phyloP scores from a whole-genome alignment of 2,888 invertebrate species.

The Muschampia plurimacula region DNA sequence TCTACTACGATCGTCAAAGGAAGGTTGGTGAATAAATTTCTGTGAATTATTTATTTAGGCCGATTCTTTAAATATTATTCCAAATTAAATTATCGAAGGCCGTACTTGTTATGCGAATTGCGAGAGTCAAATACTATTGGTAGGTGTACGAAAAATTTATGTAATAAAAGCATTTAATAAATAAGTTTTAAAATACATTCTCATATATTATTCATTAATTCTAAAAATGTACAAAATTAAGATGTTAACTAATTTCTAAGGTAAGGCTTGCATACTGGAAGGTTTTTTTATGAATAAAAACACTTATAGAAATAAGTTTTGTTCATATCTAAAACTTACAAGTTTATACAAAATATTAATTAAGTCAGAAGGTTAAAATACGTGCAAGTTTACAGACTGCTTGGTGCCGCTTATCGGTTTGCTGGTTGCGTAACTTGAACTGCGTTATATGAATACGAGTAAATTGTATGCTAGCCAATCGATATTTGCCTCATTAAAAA shows the following conservation, averaged over 20 bases:
- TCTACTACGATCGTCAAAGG: slow-evolving; percentile 5
- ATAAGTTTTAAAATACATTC: too few relatives aligned
- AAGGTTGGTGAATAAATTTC: slow-evolving; percentile 21
- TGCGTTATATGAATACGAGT: not conserved
- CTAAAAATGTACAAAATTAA: too few relatives aligned
- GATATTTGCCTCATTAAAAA: not conserved
- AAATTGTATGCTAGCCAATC: not conserved
- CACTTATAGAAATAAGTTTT: not conserved
- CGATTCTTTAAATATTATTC: slow-evolving; percentile 3
- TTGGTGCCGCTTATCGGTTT: slow-evolving; percentile 52
- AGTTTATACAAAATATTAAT: slow-evolving; percentile 8
- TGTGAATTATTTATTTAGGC: slow-evolving; percentile 3
- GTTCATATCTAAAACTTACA: not conserved
- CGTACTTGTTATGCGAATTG: not conserved
- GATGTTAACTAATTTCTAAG: too few relatives aligned
- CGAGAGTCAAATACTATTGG: too few relatives aligned
- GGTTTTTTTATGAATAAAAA: not conserved
- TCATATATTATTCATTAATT: too few relatives aligned
- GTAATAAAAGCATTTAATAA: too few relatives aligned
- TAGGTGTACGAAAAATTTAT: too few relatives aligned
- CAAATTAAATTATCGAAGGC: not conserved
- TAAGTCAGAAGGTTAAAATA: slow-evolving; percentile 18
- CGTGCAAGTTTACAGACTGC: slow-evolving; percentile 52
- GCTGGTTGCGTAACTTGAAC: not conserved
- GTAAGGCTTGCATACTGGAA: too few relatives aligned